phyloP scores from a whole-genome alignment of 2,797 vertebrate genomes.

The Intellagama lesueurii region DNA sequence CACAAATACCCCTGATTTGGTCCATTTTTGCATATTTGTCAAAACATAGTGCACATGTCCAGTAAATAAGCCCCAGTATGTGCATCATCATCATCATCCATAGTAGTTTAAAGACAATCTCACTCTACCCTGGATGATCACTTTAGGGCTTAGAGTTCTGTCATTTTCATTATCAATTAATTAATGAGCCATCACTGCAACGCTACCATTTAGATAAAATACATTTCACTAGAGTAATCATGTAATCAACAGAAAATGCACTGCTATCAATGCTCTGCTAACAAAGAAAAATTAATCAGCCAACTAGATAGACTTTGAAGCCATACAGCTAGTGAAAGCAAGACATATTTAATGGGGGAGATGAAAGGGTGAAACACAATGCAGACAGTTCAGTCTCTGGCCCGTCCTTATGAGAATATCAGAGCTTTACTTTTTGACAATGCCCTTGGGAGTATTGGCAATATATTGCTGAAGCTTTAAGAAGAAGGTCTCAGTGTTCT shows the following conservation, averaged over 20 bases:
- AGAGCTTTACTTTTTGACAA: slow-evolving; percentile 33
- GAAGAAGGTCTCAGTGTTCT: neutral
- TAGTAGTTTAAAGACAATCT: neutral
- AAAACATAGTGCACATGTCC: neutral
- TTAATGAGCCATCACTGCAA: neutral
- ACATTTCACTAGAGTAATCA: neutral
- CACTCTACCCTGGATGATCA: neutral
- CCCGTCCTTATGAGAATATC: slow-evolving; percentile 44
- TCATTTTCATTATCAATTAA: neutral
- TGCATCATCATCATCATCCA: neutral
- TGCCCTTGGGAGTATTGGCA: slow-evolving; percentile 20
- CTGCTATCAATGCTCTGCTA: neutral
- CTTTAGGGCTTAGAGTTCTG: neutral
- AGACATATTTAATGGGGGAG: slow-evolving; percentile 56
- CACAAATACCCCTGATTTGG: too few species aligned
- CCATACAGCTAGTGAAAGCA: slow-evolving; percentile 43
- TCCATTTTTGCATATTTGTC: too few species aligned
- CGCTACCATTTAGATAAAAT: neutral
- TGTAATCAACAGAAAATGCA: slow-evolving; percentile 1
- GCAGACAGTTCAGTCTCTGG: slow-evolving; percentile 52
- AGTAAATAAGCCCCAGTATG: neutral
- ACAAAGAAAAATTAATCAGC: slow-evolving; percentile 61
- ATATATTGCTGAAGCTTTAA: neutral
- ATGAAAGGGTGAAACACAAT: slow-evolving; percentile 44
- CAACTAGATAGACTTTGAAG: slow-evolving; percentile 57